phyloP scores from a whole-genome alignment of 1,140 invertebrate genomes.

The Zaprionus vittiger region DNA sequence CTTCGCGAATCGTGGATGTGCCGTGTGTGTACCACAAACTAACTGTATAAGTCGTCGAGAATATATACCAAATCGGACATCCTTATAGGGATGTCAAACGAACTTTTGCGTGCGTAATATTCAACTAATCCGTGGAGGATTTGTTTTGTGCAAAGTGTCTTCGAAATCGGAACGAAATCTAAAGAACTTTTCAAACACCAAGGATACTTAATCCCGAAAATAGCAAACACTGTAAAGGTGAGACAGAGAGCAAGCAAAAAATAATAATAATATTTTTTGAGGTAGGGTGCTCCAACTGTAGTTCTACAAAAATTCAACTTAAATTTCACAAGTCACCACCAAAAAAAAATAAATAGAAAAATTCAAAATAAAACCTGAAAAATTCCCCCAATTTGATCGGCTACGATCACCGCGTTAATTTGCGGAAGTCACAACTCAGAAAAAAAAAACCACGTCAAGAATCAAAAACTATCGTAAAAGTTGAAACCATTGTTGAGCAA shows the following conservation, averaged over 20 bases:
- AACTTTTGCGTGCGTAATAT: conserved; percentile 49
- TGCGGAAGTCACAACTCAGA: conserved; percentile 52
- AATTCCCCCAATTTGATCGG: neutral
- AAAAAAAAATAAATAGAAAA: neutral
- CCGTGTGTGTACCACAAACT: conserved; percentile 47
- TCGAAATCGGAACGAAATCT: conserved; percentile 8
- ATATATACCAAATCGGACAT: conserved; percentile 28
- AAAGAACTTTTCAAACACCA: conserved; percentile 16
- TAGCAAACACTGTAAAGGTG: neutral
- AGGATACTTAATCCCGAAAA: neutral
- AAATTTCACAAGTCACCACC: neutral
- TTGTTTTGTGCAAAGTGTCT: conserved; percentile 26
- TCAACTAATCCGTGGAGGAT: conserved; percentile 15
- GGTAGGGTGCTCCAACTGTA: neutral
- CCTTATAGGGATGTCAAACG: conserved; percentile 57
- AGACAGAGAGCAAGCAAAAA: neutral
- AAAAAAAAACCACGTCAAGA: conserved; percentile 39
- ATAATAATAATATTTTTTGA: neutral
- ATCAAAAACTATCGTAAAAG: conserved; percentile 60
- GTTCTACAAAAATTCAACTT: neutral
- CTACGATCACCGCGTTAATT: conserved; percentile 13
- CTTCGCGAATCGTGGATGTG: conserved; percentile 76
- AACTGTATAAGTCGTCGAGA: neutral
- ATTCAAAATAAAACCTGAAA: neutral
- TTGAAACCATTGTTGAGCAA: conserved; percentile 33